These are phyloP conservation scores for Cantharis rufa DNA, from an alignment of 2,888 invertebrate genomes.

Conservation along the genomic window DNA sequence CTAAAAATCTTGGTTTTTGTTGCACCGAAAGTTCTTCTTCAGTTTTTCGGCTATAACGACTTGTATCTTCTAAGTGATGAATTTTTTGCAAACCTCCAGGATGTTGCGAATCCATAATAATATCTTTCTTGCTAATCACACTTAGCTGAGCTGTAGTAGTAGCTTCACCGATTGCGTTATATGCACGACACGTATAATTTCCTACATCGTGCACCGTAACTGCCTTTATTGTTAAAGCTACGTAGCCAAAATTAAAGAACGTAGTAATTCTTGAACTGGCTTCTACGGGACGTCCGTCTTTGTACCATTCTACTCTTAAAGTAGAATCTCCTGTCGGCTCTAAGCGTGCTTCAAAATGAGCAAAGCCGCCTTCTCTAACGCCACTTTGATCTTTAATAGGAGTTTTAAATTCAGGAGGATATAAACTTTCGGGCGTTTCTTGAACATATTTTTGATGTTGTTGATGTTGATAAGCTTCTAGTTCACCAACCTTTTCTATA, in stretches of 20 bases:
- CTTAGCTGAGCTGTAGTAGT: constrained; percentile 79
- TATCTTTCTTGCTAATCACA: constrained; percentile 83
- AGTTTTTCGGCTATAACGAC: constrained; percentile 67
- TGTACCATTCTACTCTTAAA: constrained; percentile 89
- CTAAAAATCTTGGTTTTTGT: constrained; percentile 85
- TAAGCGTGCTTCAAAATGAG: constrained; percentile 93
- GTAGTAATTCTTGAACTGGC: constrained; percentile 91
- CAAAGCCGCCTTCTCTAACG: constrained; percentile 89
- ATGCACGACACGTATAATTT: constrained; percentile 85
- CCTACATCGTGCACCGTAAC: constrained; percentile 90
- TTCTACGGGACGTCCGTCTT: constrained; percentile 88
- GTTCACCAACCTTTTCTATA: constrained; percentile 88
- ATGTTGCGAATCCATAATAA: constrained; percentile 88
- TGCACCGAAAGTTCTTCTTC: constrained; percentile 75
- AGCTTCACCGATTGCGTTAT: constrained; percentile 85
- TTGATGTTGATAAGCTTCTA: constrained; percentile 85
- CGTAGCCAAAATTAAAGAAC: constrained; percentile 94
- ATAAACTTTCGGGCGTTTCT: constrained; percentile 78
- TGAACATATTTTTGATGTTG: constrained; percentile 80
- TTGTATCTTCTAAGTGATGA: constrained; percentile 84
- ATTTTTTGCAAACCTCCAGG: constrained; percentile 91
- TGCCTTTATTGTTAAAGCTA: constrained; percentile 90
- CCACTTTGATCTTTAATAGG: constrained; percentile 86
- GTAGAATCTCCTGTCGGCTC: constrained; percentile 92
- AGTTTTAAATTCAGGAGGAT: constrained; percentile 85